Evolutionary conservation across 1,140 invertebrate genomes (phyloP).

Genomic region (Ectropis grisescens): DNA sequence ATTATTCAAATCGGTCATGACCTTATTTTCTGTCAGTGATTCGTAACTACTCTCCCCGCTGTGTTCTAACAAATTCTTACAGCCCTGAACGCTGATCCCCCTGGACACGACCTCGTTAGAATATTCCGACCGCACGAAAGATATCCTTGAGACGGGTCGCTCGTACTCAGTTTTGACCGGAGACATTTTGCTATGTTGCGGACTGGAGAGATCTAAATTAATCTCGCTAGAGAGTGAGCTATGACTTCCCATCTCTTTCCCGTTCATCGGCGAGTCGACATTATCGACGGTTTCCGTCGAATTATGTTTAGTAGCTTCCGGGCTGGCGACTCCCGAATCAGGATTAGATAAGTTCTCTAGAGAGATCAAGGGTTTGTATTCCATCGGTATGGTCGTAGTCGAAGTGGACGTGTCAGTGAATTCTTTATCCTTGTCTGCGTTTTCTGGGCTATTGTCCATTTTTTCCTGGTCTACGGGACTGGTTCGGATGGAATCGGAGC

Average conservation of each 20-base stretch:
- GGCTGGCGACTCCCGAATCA: slow-evolving; percentile 71
- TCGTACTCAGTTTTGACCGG: slow-evolving; percentile 54
- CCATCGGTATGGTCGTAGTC: slow-evolving; percentile 37
- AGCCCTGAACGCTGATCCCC: slow-evolving; percentile 45
- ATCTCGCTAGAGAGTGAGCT: slow-evolving; percentile 71
- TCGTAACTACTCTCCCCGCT: slow-evolving; percentile 46
- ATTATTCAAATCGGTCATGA: slow-evolving; percentile 28
- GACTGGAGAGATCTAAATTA: slow-evolving; percentile 67
- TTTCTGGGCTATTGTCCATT: slow-evolving; percentile 67
- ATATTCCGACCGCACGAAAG: slow-evolving; percentile 58
- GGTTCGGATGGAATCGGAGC: slow-evolving; percentile 58
- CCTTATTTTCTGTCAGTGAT: slow-evolving; percentile 21
- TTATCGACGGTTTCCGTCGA: slow-evolving; percentile 63
- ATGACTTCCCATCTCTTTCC: slow-evolving; percentile 57
- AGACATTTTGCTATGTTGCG: slow-evolving; percentile 35
- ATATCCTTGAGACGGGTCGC: slow-evolving; percentile 66
- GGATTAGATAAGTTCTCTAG: slow-evolving; percentile 62
- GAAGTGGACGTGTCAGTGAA: slow-evolving; percentile 29
- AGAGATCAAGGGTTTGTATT: slow-evolving; percentile 49
- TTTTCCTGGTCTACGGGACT: slow-evolving; percentile 71
- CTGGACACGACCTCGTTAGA: slow-evolving; percentile 45
- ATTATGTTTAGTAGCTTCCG: slow-evolving; percentile 67
- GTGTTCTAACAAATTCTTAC: slow-evolving; percentile 38
- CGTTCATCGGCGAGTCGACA: slow-evolving; percentile 56
- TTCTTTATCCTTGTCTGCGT: slow-evolving; percentile 67